A percentile compares a stretch with the other conserved stretches of the same genome.
Conservation (phyloP, 2,113 vertebrate genomes). For the Lagenorhynchus albirostris region DNA sequence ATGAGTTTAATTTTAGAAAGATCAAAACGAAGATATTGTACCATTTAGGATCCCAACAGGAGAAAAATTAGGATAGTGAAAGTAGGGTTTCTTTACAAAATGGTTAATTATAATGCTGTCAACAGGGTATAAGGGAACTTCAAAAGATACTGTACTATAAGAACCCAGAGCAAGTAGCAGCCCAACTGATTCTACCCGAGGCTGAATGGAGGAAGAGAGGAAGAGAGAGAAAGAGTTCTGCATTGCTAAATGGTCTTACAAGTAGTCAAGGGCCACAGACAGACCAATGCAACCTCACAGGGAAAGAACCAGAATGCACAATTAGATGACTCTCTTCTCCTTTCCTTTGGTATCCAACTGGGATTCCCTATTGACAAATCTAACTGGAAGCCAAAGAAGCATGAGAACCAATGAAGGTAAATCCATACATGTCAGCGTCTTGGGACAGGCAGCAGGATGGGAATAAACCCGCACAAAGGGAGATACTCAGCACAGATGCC, state of each 20-base stretch:
- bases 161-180: neutral
- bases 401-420: neutral
- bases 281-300: neutral
- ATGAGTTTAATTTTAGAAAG: slow-evolving; percentile 26
- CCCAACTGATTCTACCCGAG: rapidly evolving
- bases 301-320: neutral
- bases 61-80: neutral
- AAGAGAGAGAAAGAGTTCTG: neutral
- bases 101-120: neutral
- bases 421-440: neutral
- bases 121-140: neutral
- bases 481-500: too few relatives aligned
- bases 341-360: neutral
- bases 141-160: neutral
- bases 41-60: neutral
- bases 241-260: neutral
- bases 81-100: neutral
- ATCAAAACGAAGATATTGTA: neutral
- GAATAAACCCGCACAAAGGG: neutral
- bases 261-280: neutral
- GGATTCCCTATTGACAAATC: neutral
- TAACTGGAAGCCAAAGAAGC: neutral
- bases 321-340: neutral
- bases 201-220: neutral
- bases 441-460: neutral